Percentiles rank a stretch among this genome's conserved stretches.
These are phyloP conservation scores for Zaprionus tsacasi DNA, from an alignment of 1,140 invertebrate genomes.

Conservation along the genomic window DNA sequence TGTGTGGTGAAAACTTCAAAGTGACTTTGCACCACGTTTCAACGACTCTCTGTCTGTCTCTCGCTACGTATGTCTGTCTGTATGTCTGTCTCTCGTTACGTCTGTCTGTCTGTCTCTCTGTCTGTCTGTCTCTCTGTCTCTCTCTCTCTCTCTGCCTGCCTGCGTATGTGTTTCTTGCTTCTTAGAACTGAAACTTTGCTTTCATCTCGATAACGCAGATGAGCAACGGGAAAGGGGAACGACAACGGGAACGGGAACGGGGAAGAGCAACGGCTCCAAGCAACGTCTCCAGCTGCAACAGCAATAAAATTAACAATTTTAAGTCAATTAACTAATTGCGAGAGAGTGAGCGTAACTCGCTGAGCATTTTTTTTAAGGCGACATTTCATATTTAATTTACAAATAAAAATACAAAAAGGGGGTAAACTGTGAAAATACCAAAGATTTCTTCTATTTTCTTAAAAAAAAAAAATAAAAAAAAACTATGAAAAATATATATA, in stretches of 20 bases:
- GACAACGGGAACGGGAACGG: neutral
- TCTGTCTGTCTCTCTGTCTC: neutral
- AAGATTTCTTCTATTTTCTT: no score
- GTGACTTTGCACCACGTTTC: constrained; percentile 36
- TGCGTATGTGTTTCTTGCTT: constrained; percentile 13
- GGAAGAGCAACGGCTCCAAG: neutral
- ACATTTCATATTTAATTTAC: constrained; percentile 49
- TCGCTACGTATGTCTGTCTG: neutral
- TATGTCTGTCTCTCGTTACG: neutral
- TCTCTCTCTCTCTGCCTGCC: neutral
- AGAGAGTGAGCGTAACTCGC: neutral
- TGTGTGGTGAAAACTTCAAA: constrained; percentile 43
- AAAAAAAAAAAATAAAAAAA: no score
- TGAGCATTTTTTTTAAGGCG: constrained; percentile 11
- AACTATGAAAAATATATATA: no score
- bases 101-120: neutral
- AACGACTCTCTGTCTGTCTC: constrained; percentile 5
- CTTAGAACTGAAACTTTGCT: constrained; percentile 29
- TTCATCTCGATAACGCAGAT: constrained; percentile 39
- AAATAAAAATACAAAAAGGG: no score
- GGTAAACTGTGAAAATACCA: no score
- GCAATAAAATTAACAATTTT: constrained; percentile 37
- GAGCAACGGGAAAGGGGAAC: constrained; percentile 10
- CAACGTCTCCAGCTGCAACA: neutral
- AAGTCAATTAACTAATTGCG: constrained; percentile 61